These are phyloP conservation scores for Formicarius rufipectus DNA, from an alignment of 2,113 vertebrate genomes.

Conservation along the genomic window DNA sequence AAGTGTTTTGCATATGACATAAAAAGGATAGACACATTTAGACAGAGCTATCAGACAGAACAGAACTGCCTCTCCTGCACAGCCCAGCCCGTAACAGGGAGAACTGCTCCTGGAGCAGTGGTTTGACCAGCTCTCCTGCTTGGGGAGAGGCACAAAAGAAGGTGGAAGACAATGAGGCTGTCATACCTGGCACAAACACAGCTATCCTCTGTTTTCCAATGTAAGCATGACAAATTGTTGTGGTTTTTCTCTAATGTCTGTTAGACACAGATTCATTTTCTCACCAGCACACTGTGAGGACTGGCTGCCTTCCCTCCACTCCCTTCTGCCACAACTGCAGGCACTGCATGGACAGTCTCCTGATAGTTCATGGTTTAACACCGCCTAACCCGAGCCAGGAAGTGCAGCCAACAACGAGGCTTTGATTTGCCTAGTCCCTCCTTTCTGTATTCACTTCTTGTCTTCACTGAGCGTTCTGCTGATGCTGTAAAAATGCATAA, in stretches of 20 bases:
- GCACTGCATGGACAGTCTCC: not conserved
- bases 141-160: not conserved
- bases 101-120: not conserved
- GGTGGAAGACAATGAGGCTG: not conserved
- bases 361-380: not conserved
- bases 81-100: not conserved
- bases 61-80: not conserved
- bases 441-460: not conserved
- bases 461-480: not conserved
- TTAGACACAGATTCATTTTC: not conserved
- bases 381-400: not conserved
- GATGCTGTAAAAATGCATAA: not conserved
- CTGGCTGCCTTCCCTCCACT: not conserved
- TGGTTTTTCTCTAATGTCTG: not conserved
- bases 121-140: not conserved
- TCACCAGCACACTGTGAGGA: fast-evolving
- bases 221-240: not conserved
- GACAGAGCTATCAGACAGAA: not conserved
- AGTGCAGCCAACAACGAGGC: not conserved
- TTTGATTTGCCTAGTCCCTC: not conserved
- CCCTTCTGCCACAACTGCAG: not conserved
- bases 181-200: not conserved
- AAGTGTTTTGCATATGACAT: not conserved
- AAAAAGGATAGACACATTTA: not conserved
- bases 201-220: not conserved